These are phyloP conservation scores for Ameiurus melas DNA, from an alignment of 2,113 vertebrate species.

Conservation along the genomic window DNA sequence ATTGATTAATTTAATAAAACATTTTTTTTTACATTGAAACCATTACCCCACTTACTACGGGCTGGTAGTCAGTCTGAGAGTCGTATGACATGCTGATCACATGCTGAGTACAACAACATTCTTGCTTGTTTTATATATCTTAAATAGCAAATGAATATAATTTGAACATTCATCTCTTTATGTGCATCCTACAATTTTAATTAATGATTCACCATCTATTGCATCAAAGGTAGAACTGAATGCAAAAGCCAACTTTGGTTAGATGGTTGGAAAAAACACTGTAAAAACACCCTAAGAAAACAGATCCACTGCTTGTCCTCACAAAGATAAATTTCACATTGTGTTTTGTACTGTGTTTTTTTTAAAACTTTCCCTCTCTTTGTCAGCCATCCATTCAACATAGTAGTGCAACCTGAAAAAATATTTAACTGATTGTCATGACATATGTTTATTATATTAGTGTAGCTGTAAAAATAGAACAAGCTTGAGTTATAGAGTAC, in stretches of 20 bases:
- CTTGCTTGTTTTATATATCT: background rate
- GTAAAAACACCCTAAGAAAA: constrained; percentile 63
- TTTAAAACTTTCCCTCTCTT: constrained; percentile 50
- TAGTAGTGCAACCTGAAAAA: constrained; percentile 62
- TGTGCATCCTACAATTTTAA: constrained; percentile 13
- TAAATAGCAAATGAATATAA: background rate
- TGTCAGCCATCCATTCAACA: constrained; percentile 44
- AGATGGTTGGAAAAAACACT: constrained; percentile 62
- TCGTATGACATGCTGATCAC: background rate
- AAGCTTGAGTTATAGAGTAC: constrained; percentile 1
- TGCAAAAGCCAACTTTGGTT: constrained; percentile 53
- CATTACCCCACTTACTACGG: background rate
- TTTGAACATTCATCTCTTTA: background rate
- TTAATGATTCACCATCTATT: background rate
- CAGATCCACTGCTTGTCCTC: constrained; percentile 63
- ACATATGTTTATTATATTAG: constrained; percentile 58
- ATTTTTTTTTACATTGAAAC: no score
- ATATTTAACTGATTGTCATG: constrained; percentile 54
- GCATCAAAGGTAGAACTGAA: constrained; percentile 5
- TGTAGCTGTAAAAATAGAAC: constrained; percentile 61
- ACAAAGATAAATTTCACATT: constrained; percentile 63
- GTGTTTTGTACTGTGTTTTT: constrained; percentile 54
- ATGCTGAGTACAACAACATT: background rate
- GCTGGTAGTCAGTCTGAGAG: background rate
- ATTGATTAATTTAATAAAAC: no score